phyloP scores from a whole-genome alignment of 2,888 invertebrate genomes.

The Rambutsinella grinnellia region DNA sequence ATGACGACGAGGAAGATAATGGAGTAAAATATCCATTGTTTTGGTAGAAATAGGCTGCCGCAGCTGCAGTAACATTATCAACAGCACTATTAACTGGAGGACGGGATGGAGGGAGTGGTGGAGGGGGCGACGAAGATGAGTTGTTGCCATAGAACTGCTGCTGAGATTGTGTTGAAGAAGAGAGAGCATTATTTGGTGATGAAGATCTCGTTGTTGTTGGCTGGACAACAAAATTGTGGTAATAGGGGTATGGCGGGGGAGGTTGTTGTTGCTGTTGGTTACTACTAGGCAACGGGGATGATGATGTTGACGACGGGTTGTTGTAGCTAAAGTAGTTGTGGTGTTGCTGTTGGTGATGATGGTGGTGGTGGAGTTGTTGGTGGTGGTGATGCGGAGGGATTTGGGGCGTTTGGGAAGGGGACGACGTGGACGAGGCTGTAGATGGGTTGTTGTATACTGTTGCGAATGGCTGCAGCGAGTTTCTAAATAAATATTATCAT shows the following conservation, averaged over 20 bases:
- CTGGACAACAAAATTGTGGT: slow-evolving; percentile 22
- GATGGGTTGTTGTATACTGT: slow-evolving; percentile 23
- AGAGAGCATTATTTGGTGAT: slow-evolving; percentile 60
- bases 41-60: slow-evolving; percentile 15
- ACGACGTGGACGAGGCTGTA: slow-evolving; percentile 10
- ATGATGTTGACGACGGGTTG: neutral
- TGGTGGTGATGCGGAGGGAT: no score
- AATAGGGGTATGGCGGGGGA: slow-evolving; percentile 68
- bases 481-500: slow-evolving; percentile 35
- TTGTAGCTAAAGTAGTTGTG: no score
- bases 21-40: slow-evolving; percentile 40
- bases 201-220: slow-evolving; percentile 11
- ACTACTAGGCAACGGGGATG: slow-evolving; percentile 10
- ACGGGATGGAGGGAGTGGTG: slow-evolving; percentile 65
- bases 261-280: slow-evolving; percentile 48
- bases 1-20: neutral
- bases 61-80: slow-evolving; percentile 7
- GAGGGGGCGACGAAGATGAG: slow-evolving; percentile 68
- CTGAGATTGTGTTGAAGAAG: slow-evolving; percentile 72
- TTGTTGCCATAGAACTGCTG: neutral
- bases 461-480: slow-evolving; percentile 63
- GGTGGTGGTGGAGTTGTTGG: no score
- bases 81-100: slow-evolving; percentile 22
- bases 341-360: no score
- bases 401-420: no score